Conservation (phyloP, 2,888 invertebrate genomes). For the Tetranychus truncatus region DNA sequence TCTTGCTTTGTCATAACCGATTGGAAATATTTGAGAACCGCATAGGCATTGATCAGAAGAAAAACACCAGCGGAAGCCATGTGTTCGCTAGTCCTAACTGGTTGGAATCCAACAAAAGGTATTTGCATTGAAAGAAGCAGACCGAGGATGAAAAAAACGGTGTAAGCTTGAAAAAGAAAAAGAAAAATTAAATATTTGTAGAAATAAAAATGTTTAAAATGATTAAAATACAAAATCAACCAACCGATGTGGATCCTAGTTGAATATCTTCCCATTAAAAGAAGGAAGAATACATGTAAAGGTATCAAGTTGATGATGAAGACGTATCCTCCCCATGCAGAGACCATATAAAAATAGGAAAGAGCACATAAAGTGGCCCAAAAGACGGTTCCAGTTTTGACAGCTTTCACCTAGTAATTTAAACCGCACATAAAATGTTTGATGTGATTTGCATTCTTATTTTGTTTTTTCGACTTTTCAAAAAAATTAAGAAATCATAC, state of each 20-base stretch:
- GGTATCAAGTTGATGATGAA: constrained; percentile 99
- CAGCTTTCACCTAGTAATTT: constrained; percentile 48
- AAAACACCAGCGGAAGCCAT: constrained; percentile 99
- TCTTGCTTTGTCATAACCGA: constrained; percentile 67
- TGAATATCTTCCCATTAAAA: constrained; percentile 88
- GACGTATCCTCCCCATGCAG: constrained; percentile 99
- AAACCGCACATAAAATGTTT: background rate
- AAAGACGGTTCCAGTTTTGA: constrained; percentile 90
- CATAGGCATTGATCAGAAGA: constrained; percentile 72
- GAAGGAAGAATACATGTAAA: constrained; percentile 72
- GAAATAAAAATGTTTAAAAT: background rate
- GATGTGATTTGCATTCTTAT: background rate
- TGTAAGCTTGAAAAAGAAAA: constrained; percentile 94
- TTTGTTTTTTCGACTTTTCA: background rate
- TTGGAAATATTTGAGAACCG: constrained; percentile 65
- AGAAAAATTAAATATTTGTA: constrained; percentile 62
- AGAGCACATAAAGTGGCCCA: constrained; percentile 86
- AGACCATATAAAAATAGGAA: constrained; percentile 99
- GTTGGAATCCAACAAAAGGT: constrained; percentile 71
- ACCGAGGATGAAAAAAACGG: constrained; percentile 89
- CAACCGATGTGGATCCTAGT: constrained; percentile 55
- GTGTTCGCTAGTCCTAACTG: constrained; percentile 93
- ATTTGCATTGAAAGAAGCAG: constrained; percentile 86
- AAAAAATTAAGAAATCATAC: constrained; percentile 36
- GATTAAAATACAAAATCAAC: constrained; percentile 19